Conservation (phyloP, 92 coral and sea anemone genomes). For the Muricea muricata region DNA sequence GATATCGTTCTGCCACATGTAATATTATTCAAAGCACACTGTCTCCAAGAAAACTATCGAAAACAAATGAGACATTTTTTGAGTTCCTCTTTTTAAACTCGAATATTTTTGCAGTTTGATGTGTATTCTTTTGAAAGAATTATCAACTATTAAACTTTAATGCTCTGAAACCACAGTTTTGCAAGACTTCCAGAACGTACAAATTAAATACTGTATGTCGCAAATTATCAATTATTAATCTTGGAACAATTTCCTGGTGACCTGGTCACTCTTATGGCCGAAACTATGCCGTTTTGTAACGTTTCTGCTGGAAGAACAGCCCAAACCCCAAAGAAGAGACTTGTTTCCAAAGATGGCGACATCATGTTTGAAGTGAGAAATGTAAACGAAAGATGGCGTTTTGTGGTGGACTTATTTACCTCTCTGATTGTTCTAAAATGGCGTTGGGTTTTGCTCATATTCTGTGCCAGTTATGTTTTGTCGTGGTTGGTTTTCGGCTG, state of each 20-base stretch:
- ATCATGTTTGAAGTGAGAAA: slow-evolving; percentile 75
- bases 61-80: too few species aligned
- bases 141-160: neutral
- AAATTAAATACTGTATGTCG: neutral
- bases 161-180: neutral
- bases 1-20: neutral
- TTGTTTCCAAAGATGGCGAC: slow-evolving; percentile 76
- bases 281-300: neutral
- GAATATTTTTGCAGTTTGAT: too few species aligned
- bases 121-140: neutral
- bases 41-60: too few species aligned
- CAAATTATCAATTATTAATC: slow-evolving; percentile 18
- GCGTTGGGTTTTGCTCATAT: slow-evolving; percentile 79
- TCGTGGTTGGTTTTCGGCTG: slow-evolving; percentile 86
- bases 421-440: slow-evolving; percentile 83
- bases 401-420: slow-evolving; percentile 82
- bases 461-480: slow-evolving; percentile 78
- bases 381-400: slow-evolving; percentile 77
- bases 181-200: neutral
- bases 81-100: too few species aligned
- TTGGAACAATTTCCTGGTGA: neutral
- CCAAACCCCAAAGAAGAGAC: slow-evolving; percentile 52
- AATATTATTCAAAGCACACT: neutral
- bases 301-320: neutral
- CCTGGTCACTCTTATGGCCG: neutral